phyloP scores from a whole-genome alignment of 2,113 vertebrate genomes.

The Genyomyrus donnyi region DNA sequence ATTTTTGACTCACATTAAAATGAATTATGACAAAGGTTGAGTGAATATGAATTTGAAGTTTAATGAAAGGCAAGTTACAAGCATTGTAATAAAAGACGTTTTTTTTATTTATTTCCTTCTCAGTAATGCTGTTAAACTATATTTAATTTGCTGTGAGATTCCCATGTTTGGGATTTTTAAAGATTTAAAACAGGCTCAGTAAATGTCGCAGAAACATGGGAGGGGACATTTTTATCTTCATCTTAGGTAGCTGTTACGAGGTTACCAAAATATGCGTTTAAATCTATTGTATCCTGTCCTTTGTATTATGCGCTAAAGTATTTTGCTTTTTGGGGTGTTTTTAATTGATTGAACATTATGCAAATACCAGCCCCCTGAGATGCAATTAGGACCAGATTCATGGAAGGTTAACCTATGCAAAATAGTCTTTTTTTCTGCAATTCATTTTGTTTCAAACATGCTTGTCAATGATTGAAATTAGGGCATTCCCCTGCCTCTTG shows the following conservation, averaged over 20 bases:
- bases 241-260: not conserved
- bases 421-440: not conserved
- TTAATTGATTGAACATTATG: not conserved
- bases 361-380: not conserved
- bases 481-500: not conserved
- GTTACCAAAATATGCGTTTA: not conserved
- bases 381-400: not conserved
- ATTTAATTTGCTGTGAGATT: not conserved
- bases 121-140: not conserved
- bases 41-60: not conserved
- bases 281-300: not conserved
- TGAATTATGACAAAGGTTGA: not conserved
- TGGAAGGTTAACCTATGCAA: not conserved
- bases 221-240: not conserved
- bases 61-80: not conserved
- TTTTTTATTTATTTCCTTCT: not conserved
- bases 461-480: not conserved
- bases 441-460: not conserved
- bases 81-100: not conserved
- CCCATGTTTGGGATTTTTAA: not conserved
- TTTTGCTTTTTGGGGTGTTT: not conserved
- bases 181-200: not conserved
- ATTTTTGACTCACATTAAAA: not conserved
- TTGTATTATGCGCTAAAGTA: not conserved
- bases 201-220: not conserved